Evolutionary conservation across 2,888 invertebrate species (phyloP).

Genomic region (Cremastinae sp.): DNA sequence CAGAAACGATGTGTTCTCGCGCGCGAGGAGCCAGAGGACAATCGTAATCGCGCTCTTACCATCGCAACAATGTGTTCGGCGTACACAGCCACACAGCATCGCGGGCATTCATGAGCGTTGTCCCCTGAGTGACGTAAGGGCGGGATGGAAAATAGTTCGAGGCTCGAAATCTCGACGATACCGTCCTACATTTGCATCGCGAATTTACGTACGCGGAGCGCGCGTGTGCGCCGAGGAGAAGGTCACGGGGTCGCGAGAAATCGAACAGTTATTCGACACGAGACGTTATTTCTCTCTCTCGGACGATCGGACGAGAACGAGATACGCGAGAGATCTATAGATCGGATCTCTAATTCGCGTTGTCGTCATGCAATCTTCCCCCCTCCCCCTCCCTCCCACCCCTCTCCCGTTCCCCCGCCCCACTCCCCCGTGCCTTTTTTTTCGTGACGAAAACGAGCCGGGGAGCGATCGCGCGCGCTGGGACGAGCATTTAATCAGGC

Average conservation of each 20-base stretch:
- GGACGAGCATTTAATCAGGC: slow-evolving; percentile 58
- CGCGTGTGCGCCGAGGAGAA: slow-evolving; percentile 12
- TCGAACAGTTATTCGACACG: slow-evolving; percentile 59
- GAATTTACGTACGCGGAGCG: neutral
- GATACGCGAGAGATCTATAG: slow-evolving; percentile 50
- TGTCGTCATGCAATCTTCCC: slow-evolving; percentile 61
- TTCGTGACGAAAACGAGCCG: slow-evolving; percentile 30
- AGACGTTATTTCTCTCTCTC: slow-evolving; percentile 31
- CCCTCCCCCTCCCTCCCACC: slow-evolving; percentile 48
- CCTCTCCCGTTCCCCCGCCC: slow-evolving; percentile 18
- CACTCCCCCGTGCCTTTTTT: no score
- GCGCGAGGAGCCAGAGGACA: slow-evolving; percentile 46
- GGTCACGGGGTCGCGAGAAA: slow-evolving; percentile 59
- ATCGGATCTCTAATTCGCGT: slow-evolving; percentile 74
- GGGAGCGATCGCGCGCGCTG: slow-evolving; percentile 40
- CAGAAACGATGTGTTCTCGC: slow-evolving; percentile 56
- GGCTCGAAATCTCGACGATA: neutral
- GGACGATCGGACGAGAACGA: slow-evolving; percentile 25
- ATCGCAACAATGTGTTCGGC: slow-evolving; percentile 14
- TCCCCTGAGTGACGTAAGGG: neutral
- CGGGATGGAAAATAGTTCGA: neutral
- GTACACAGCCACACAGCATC: neutral
- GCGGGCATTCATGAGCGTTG: no score
- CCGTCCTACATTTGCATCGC: neutral
- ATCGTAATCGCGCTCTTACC: slow-evolving; percentile 50